Evolutionary conservation across 2,797 vertebrate species (phyloP), one percentile per base, ranked within the genome.

Genomic region (Lagorchestes hirsutus): DNA sequence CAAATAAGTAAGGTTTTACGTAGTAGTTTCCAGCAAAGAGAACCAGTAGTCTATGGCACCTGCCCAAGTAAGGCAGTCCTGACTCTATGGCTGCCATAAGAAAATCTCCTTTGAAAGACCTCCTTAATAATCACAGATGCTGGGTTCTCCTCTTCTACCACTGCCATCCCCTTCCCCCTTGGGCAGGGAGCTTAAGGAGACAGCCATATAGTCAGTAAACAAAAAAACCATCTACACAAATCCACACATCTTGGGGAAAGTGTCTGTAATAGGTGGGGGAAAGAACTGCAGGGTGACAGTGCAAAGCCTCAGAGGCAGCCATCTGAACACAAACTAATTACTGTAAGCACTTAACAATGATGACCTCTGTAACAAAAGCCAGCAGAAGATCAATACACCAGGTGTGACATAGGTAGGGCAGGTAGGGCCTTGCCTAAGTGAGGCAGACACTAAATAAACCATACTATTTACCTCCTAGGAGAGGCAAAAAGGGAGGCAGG

Each of bases 111-210:
- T 90, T 56, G 5, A 95, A 96, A 94, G n/a, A 54, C 6, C 1
- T 94, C 91, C 40, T 94, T 54, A 93, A 91, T 13, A 87, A 93
- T n/a, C 54, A 95, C n/a, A 55, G 91, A 94, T 55, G 74, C 22
- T 87, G 22, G 74, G 22, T 59, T 96, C 4, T 90, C 82, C 62
- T 95, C 74, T 87, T 40, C 22, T 62, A 93, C 50, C 46, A 90
- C 27, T n/a, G 18, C 24, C 3, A 12, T 27, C 9, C 22, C 40
- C 18, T 34, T 40, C 40, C 9, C 40, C 18, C 40, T 10, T 92
- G 54, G 95, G 50, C 54, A 96, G 56, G 12, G 27, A 94, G 91
- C 40, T n/a, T 87, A 94, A 29, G 29, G n/a, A 54, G 2, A 94
- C 94, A 82, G 94, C 46, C n/a, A 27, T n/a, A 18, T 16, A 58